Base-by-base conservation (phyloP, 2,797 vertebrate species). In the Dicrostonyx torquatus region DNA sequence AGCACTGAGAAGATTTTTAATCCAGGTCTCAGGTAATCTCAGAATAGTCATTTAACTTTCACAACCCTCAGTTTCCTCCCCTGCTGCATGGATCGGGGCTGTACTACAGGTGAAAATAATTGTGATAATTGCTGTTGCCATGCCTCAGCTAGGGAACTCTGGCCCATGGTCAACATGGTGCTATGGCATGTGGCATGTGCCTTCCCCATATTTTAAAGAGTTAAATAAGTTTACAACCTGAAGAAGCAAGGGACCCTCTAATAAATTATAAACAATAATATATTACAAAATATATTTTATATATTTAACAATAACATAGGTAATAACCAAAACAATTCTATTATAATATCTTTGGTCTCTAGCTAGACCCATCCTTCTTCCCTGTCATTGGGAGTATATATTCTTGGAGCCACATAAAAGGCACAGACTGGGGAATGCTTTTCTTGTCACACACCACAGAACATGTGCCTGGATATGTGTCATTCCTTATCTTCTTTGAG, bases 171-270 rank as follows among this genome's bases (percentile, higher is more conserved):
- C 86, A 64, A 43, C 31, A 24, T 2, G 18, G 85, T 40, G 31
- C 77, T 22, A 55, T 0, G 1, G 7, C 34, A 8, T 7, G 31
- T 70, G 50, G 53, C 9, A 66, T 18, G 2, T 5, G 24, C 70
- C 58, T 90, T 90, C 66, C 55, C n/a, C 58, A 91, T 64, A 92
- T 91, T 89, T 92, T 79, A 83, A 87, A 76, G 6, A 22, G 50
- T 84, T 94, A 53, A 45, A 37, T 84, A 80, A 88, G 87, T 58
- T 20, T n/a, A 48, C 15, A 43, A 70, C 82, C 87, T 58, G 15
- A 75, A 83, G 70, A 94, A 31, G 26, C 70, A 60, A 3, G 2
- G 37, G 73, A 26, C 53, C 45, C 11, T 43, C 72, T n/a, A 87
- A 77, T 86, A 70, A 94, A 87, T 66, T 93, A 58, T 37, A 92